Conservation (phyloP, 2,797 vertebrate species). For the Chanos chanos region DNA sequence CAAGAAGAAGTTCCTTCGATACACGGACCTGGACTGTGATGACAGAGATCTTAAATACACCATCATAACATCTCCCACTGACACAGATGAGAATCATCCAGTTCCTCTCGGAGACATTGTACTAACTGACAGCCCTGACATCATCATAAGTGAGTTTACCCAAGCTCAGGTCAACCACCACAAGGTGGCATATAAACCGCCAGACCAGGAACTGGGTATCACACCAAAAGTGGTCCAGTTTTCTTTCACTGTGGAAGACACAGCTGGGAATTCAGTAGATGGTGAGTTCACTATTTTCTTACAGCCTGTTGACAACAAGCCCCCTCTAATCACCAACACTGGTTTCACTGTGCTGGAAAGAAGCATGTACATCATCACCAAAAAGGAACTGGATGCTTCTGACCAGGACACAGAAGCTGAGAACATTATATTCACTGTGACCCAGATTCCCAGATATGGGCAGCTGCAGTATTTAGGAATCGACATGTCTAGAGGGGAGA, state of each 20-base stretch:
- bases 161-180: constrained; percentile 86
- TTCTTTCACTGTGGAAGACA: constrained; percentile 80
- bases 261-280: constrained; percentile 73
- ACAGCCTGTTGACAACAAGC: constrained; percentile 83
- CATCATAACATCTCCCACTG: constrained; percentile 72
- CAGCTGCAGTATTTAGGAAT: constrained; percentile 73
- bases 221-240: constrained; percentile 81
- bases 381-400: constrained; percentile 74
- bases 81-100: constrained; percentile 81
- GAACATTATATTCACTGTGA: constrained; percentile 77
- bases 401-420: constrained; percentile 80
- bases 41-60: constrained; percentile 82
- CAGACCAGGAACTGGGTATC: constrained; percentile 80
- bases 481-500: constrained; percentile 70
- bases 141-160: constrained; percentile 74
- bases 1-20: constrained; percentile 74
- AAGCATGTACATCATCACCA: constrained; percentile 72
- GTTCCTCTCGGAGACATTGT: constrained; percentile 74
- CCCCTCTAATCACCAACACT: constrained; percentile 78
- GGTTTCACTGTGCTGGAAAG: constrained; percentile 78
- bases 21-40: constrained; percentile 81
- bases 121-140: constrained; percentile 73
- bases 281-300: constrained; percentile 84
- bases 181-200: constrained; percentile 83
- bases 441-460: constrained; percentile 69